Evolutionary conservation across 2,888 invertebrate species (phyloP), one percentile per base, ranked within the genome.

Genomic region (Epistrophe grossulariae): DNA sequence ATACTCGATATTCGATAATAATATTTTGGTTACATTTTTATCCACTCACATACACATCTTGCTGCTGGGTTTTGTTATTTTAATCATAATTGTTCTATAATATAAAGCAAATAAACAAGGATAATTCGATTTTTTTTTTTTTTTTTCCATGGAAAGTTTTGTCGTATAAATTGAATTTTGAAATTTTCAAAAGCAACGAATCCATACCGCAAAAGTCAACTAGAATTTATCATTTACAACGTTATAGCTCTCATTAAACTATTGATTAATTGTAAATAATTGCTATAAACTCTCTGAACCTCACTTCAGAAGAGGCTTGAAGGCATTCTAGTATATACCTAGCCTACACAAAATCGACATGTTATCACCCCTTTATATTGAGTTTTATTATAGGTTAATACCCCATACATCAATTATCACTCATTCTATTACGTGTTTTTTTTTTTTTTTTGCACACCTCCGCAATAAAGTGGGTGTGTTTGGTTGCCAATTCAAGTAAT

Each of bases 401-500:
- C 50, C 48, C 64, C 57, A 43, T 19, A 59, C 35, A 71, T 66
- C 48, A 66, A 68, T 68, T 45, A 80, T 79, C 70, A 70, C 57
- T 70, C 71, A 68, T 9, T 62, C 64, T 43, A 45, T 76, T 71
- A 71, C 45, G 24, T 35, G 15, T 13, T 43, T 24, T 24, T 24
- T 24, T 24, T n/a, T 24, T 24, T 24, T 24, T 24, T 1, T 2
- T 62, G 45, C 76, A 50, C 48, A 78, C 78, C 78, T 72, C 48
- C 71, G n/a, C 62, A 48, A 6, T 13, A 38, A 64, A 68, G 59
- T 76, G 76, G 80, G 80, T 76, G 84, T 76, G 80, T 48, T 45
- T 38, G 68, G 2, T 62, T 50, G 50, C 52, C 80, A 80, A 59
- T 72, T 76, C 19, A 66, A 64, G 76, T 72, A 84, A 84, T 84